These are phyloP conservation scores for Netelia melanura DNA, from an alignment of 2,888 invertebrate genomes.

Conservation along the genomic window DNA sequence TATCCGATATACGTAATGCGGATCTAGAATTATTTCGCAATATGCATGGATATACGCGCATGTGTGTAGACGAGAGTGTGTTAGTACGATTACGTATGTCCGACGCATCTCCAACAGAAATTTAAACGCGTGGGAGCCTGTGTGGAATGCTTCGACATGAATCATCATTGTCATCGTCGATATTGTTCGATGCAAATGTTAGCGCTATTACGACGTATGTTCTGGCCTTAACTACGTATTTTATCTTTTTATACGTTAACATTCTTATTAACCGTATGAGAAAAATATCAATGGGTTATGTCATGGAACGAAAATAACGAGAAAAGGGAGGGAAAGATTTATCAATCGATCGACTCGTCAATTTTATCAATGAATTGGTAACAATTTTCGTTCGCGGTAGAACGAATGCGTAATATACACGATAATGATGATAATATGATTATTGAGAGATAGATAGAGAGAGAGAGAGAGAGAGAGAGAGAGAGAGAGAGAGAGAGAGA, in stretches of 20 bases:
- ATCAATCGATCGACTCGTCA: no score
- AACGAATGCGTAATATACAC: no score
- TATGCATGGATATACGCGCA: background rate
- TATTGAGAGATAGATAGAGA: background rate
- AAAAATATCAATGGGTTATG: no score
- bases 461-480: slow-evolving; percentile 4
- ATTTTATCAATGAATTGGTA: no score
- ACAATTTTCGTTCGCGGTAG: no score
- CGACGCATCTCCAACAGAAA: background rate
- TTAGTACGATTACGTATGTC: background rate
- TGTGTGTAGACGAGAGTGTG: background rate
- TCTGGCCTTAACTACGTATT: background rate
- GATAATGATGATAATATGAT: no score
- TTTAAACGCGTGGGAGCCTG: background rate
- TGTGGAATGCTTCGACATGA: background rate
- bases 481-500: background rate
- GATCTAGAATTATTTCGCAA: background rate
- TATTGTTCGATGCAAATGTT: slow-evolving; percentile 1
- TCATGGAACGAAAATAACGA: no score
- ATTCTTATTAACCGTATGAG: background rate
- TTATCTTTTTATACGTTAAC: background rate
- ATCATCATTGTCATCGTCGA: background rate
- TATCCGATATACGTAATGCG: background rate
- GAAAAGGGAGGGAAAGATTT: background rate
- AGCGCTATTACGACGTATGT: background rate